These are phyloP conservation scores for Labeo rohita DNA, from an alignment of 2,113 vertebrate species.

Conservation along the genomic window DNA sequence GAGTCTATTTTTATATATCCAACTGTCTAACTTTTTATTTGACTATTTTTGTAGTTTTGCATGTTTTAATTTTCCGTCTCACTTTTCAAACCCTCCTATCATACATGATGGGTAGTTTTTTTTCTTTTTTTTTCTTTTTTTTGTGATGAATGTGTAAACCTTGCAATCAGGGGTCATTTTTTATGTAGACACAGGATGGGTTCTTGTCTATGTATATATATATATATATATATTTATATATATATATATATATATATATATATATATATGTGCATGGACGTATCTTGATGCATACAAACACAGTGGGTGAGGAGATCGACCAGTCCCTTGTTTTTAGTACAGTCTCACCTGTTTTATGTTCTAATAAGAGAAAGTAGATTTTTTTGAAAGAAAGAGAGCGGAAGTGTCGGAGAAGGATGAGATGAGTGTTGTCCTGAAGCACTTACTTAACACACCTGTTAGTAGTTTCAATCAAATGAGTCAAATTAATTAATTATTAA, in stretches of 20 bases:
- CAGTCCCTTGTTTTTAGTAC: conserved; percentile 43
- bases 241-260: not conserved
- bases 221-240: conserved; percentile 21
- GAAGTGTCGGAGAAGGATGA: conserved; percentile 68
- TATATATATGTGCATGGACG: conserved; percentile 55
- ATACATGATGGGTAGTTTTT: conserved; percentile 56
- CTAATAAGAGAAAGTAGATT: conserved; percentile 9
- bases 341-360: conserved; percentile 26
- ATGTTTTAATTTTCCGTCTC: conserved; percentile 48
- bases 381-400: conserved; percentile 48
- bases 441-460: conserved; percentile 88
- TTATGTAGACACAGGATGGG: conserved; percentile 58
- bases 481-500: conserved; percentile 44
- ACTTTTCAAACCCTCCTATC: conserved; percentile 55
- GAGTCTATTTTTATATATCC: conserved; percentile 73
- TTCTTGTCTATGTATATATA: conserved; percentile 51
- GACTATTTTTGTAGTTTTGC: conserved; percentile 48
- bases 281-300: conserved; percentile 62
- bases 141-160: conserved; percentile 68
- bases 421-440: conserved; percentile 82
- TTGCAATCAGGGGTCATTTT: conserved; percentile 69
- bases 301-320: conserved; percentile 65
- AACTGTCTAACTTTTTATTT: conserved; percentile 73
- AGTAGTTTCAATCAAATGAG: conserved; percentile 48
- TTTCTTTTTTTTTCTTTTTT: conserved; percentile 33